These are phyloP conservation scores for Chaunax sp. DNA, from an alignment of 2,797 vertebrate genomes.

Conservation along the genomic window DNA sequence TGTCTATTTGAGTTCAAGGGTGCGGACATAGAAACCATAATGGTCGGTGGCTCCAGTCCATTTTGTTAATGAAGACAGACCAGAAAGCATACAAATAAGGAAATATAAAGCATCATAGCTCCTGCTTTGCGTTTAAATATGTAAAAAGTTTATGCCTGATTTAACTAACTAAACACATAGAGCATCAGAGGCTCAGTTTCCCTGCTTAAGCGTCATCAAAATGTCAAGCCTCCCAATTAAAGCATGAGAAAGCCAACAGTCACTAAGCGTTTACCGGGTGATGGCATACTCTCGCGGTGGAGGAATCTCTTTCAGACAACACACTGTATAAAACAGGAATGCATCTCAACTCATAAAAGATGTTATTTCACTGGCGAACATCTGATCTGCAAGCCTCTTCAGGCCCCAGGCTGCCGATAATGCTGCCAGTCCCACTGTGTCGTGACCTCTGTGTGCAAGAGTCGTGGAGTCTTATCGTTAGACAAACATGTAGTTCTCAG, in stretches of 20 bases:
- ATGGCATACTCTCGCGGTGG: background rate
- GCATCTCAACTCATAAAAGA: constrained; percentile 5
- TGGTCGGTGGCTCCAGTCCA: constrained; percentile 32
- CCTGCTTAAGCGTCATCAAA: too few relatives aligned
- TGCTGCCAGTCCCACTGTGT: constrained; percentile 56
- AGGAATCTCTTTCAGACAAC: constrained; percentile 24
- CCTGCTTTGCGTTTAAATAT: background rate
- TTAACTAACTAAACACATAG: background rate
- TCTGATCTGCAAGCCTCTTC: constrained; percentile 26
- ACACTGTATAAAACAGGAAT: constrained; percentile 4
- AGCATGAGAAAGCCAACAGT: constrained; percentile 8
- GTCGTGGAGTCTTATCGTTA: constrained; percentile 80
- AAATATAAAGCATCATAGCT: constrained; percentile 35
- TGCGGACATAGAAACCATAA: constrained; percentile 36
- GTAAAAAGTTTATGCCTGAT: constrained; percentile 4
- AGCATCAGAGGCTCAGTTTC: too few relatives aligned
- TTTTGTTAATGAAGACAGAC: constrained; percentile 23
- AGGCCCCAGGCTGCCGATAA: constrained; percentile 38
- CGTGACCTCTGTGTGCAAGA: constrained; percentile 64
- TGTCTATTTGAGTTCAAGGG: too few relatives aligned
- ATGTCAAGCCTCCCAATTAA: constrained; percentile 1
- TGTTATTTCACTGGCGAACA: constrained; percentile 7
- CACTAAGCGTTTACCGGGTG: background rate
- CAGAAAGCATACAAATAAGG: constrained; percentile 48
- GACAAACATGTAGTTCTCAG: constrained; percentile 74